phyloP scores from a whole-genome alignment of 2,113 vertebrate species.

The Ctenodactylus gundi region DNA sequence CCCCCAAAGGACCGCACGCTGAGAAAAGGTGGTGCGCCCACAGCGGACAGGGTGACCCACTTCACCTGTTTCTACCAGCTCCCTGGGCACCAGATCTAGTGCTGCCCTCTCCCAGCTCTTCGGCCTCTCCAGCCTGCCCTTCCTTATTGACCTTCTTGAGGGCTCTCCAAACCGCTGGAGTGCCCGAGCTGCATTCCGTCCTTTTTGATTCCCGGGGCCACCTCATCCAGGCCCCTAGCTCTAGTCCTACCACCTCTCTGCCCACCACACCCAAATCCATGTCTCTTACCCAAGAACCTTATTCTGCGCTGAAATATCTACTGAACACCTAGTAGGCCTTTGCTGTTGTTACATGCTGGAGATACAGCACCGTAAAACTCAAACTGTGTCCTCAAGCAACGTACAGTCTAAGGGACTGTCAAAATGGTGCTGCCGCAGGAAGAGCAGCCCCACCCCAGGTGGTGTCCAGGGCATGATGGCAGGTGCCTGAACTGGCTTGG shows the following conservation, averaged over 20 bases:
- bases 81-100: background rate
- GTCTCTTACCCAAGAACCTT: background rate
- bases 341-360: background rate
- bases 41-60: background rate
- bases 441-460: background rate
- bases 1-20: background rate
- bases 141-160: background rate
- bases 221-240: background rate
- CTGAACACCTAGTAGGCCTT: background rate
- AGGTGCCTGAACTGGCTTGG: background rate
- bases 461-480: too few relatives aligned
- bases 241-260: background rate
- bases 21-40: background rate
- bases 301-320: background rate
- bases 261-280: background rate
- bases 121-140: background rate
- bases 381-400: background rate
- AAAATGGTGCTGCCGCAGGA: background rate
- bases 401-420: background rate
- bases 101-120: background rate
- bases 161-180: background rate
- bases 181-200: background rate
- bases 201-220: background rate
- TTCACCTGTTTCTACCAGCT: background rate
- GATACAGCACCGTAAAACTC: background rate